Conservation (phyloP, 37 sponge, comb jelly and placozoan genomes). For the Geodia barretti region DNA sequence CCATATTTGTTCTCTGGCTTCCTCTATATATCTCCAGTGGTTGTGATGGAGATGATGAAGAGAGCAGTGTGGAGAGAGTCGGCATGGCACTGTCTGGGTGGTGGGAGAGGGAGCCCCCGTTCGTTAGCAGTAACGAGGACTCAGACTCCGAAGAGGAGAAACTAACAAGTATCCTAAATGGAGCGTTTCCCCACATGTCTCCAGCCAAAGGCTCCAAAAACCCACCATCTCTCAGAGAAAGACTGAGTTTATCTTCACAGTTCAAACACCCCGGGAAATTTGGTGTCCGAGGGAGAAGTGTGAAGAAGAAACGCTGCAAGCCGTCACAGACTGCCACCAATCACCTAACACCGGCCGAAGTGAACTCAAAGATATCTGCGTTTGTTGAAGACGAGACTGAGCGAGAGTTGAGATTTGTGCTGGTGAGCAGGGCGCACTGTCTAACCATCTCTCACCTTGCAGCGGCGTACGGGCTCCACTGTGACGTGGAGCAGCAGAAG, state of each 20-base stretch:
- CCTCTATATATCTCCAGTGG: slow-evolving; percentile 37
- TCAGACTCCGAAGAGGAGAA: neutral
- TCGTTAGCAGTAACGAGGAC: slow-evolving; percentile 8
- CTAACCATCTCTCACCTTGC: slow-evolving; percentile 39
- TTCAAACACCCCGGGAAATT: slow-evolving; percentile 48
- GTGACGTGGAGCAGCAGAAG: slow-evolving; percentile 20
- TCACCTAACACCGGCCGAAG: slow-evolving; percentile 34
- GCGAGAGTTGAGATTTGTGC: slow-evolving; percentile 27
- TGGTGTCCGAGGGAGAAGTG: neutral
- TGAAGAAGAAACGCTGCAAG: slow-evolving; percentile 30
- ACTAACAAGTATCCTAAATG: slow-evolving; percentile 20
- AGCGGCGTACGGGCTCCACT: slow-evolving; percentile 33
- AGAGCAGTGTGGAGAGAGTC: slow-evolving; percentile 66
- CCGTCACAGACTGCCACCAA: slow-evolving; percentile 1
- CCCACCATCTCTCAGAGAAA: neutral
- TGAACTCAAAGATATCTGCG: slow-evolving; percentile 36
- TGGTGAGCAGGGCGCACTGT: slow-evolving; percentile 53
- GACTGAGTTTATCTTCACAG: slow-evolving; percentile 13
- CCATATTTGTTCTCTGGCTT: neutral
- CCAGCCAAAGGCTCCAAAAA: slow-evolving; percentile 7
- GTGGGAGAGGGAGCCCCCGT: neutral
- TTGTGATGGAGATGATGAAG: slow-evolving; percentile 83
- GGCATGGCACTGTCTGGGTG: neutral
- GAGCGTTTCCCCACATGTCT: slow-evolving; percentile 32
- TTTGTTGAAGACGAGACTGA: slow-evolving; percentile 27